Base-by-base conservation (phyloP, 2,888 invertebrate genomes). In the Hedychridium roseum region DNA sequence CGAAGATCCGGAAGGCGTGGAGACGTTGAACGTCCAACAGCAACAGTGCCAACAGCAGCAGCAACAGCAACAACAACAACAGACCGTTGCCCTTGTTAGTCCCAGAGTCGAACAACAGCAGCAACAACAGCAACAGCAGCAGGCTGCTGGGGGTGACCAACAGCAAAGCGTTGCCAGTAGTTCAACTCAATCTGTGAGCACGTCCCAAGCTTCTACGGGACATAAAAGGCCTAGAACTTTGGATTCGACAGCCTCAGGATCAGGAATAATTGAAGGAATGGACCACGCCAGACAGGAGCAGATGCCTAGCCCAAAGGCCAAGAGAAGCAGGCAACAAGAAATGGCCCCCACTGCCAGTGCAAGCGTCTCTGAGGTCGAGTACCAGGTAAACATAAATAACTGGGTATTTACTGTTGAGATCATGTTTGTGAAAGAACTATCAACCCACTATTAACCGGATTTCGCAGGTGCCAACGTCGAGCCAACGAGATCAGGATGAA, bases 401-500 rank as follows among this genome's bases (percentile, higher is more conserved):
- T 39, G 12, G 2, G 7, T n/a, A 11, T 17, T 7, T 43, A 32
- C 30, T 39, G 23, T 31, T 40, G 32, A n/a, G n/a, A 45, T 54
- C 37, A 35, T 31, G 50, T 57, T 21, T 11, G 73, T 88, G n/a
- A n/a, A n/a, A n/a, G n/a, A n/a, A n/a, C n/a, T n/a, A n/a, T n/a
- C n/a, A n/a, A n/a, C n/a, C n/a, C n/a, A n/a, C n/a, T n/a, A n/a
- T n/a, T n/a, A n/a, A n/a, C n/a, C n/a, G n/a, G n/a, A n/a, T n/a
- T n/a, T n/a, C n/a, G n/a, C n/a, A 92, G 81, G 91, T 92, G 47
- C 92, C 92, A 4, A 92, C 92, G 0, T 92, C 92, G 15, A 92
- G 92, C 18, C 91, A 92, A 68, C 85, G 92, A 49, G 92, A 92
- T 73, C 92, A 92, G 72, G 90, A 78, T 27, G 78, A 78, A 49